Evolutionary conservation across 2,797 vertebrate species (phyloP), one percentile per base, ranked within the genome.

Genomic region (Danio choprae): DNA sequence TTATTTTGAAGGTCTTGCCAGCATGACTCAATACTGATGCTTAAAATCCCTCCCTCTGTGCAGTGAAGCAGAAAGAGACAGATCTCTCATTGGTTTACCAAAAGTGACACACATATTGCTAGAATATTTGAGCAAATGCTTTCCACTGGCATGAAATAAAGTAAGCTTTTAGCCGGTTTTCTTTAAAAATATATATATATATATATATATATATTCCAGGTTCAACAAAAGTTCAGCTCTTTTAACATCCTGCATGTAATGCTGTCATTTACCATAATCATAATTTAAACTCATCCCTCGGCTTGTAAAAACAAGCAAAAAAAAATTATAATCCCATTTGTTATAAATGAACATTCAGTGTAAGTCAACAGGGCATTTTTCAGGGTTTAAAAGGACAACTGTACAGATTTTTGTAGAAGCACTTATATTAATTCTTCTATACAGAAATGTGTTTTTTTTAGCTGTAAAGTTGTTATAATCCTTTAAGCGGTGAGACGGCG

Each of bases 401-500:
- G 2, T 43, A n/a, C 38, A 56, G 40, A n/a, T 7, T 44, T 44
- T 22, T 20, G 12, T 44, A 41, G 53, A 44, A 41, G 40, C 53
- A 22, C 69, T 72, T 44, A 56, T 58, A 72, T 44, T 72, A 72
- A 72, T 72, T 56, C 40, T 41, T 44, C 51, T 2, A 55, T 22
- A 11, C 51, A 58, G 55, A 69, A 72, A 72, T 20, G 1, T 16
- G 18, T 22, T 22, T 20, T 63, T 71, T 55, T 1, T 1, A 56
- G 53, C 18, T 58, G 69, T 18, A 72, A 43, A 72, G 40, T 56
- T 72, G 69, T 43, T 41, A 72, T 72, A 72, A 72, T 72, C 69
- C 40, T 58, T 72, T 72, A 72, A 72, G 69, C 40, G 38, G 69
- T 44, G 50, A 12, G 18, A 58, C 40, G 5, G 7, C 18, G 7